These are phyloP conservation scores for Barbus barbus DNA, from an alignment of 2,113 vertebrate genomes.

Conservation along the genomic window DNA sequence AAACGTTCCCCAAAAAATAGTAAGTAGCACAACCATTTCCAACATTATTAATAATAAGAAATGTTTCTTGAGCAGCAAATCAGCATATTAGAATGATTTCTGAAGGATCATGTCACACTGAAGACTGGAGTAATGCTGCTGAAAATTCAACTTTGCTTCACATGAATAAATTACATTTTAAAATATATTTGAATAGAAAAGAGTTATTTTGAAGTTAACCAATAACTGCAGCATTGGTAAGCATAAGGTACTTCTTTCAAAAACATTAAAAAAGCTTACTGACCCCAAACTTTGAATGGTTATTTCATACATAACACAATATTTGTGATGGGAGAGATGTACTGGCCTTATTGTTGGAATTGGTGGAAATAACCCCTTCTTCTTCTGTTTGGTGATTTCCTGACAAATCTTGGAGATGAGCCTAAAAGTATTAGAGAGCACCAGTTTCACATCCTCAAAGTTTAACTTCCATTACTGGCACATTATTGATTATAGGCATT, in stretches of 20 bases:
- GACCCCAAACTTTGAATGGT: not conserved
- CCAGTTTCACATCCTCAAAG: not conserved
- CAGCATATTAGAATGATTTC: not conserved
- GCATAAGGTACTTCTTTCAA: not conserved
- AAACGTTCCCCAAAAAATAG: not conserved
- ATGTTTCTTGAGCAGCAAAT: not conserved
- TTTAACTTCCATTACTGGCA: not conserved
- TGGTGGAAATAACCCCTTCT: constrained; percentile 78
- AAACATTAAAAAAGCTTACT: not conserved
- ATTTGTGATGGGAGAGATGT: not conserved
- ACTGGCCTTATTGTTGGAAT: constrained; percentile 68
- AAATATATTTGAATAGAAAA: not conserved
- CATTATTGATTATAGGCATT: not conserved
- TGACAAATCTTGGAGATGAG: constrained; percentile 85
- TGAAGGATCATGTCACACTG: not conserved
- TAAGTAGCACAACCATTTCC: not conserved
- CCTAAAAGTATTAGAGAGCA: constrained; percentile 66
- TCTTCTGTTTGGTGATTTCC: constrained; percentile 89
- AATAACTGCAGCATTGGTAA: not conserved
- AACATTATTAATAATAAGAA: not conserved
- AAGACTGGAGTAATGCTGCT: too few species aligned
- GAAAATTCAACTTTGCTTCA: not conserved
- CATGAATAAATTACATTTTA: not conserved
- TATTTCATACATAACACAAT: not conserved
- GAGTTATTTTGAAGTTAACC: too few species aligned